Base-by-base conservation (phyloP, 2,797 vertebrate species). In the Chelon auratus region DNA sequence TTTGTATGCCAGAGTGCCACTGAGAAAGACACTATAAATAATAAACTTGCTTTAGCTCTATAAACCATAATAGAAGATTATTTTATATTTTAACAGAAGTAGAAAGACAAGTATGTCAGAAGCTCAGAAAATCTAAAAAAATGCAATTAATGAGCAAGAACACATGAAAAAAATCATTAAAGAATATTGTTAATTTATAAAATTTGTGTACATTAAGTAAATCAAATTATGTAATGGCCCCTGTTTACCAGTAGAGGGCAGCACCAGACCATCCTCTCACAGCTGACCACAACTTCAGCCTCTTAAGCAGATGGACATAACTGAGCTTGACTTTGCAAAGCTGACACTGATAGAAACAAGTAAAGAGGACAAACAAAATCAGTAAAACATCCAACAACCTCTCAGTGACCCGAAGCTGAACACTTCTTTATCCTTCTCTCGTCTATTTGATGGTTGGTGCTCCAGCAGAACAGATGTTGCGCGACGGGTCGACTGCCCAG, bases 211-310 rank as follows among this genome's bases (percentile, higher is more conserved):
- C 3, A 9, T 11, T 6, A 52, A 52, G 10, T 13, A 14, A 14
- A 15, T 12, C 22, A 52, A 22, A 47, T 47, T 33, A 6, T 45
- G 80, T 81, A 77, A 67, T 72, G 62, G 0, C 1, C 1, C 1
- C 7, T 9, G 2, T 0, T 1, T 0, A 13, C 81, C 92, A 89
- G 82, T 57, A 76, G 89, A 68, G 67, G 75, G 80, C 77, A 75
- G 81, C 73, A 84, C 67, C 17, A 10, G 22, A 72, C 42, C 66
- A 70, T 15, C 13, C 7, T 14, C 5, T 47, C 40, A 5, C 2
- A 7, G 22, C 65, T 62, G 47, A 6, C 13, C 22, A 0, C 22
- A 10, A 3, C 68, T 14, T 18, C 53, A 63, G 52, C 30, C n/a
- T 61, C 54, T 9, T 18, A 4, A 40, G 9, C 15, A 39, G 39